Evolutionary conservation across 1,140 invertebrate genomes (phyloP).

Genomic region (Plectrocnemia conspersa): DNA sequence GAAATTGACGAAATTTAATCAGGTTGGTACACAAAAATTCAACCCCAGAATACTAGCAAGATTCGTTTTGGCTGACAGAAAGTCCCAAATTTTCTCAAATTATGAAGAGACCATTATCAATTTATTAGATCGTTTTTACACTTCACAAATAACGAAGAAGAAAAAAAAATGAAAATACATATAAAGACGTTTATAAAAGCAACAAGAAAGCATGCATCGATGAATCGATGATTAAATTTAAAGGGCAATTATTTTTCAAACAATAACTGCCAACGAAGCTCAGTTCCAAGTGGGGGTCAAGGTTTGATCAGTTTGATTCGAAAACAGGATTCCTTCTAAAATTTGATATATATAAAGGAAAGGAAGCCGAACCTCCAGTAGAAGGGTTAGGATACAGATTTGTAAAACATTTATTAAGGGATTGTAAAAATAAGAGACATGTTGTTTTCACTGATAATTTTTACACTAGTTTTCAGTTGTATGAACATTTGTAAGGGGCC

Average conservation of each 20-base stretch:
- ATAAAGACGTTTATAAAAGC: too few relatives aligned
- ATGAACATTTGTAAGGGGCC: slow-evolving; percentile 42
- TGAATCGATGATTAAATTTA: too few relatives aligned
- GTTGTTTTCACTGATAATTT: slow-evolving; percentile 11
- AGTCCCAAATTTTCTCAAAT: too few relatives aligned
- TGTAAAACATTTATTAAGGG: not conserved
- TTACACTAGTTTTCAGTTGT: slow-evolving; percentile 39
- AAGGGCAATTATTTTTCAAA: slow-evolving; percentile 9
- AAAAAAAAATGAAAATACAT: too few relatives aligned
- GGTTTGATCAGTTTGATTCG: slow-evolving; percentile 2
- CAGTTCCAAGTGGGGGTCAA: slow-evolving; percentile 8
- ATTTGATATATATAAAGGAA: slow-evolving; percentile 3
- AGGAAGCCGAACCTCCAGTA: not conserved
- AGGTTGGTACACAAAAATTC: too few relatives aligned
- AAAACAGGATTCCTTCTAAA: slow-evolving; percentile 11
- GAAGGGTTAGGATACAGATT: slow-evolving; percentile 10
- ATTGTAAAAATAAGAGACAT: slow-evolving; percentile 8
- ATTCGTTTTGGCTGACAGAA: too few relatives aligned
- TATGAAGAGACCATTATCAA: too few relatives aligned
- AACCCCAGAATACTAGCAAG: too few relatives aligned
- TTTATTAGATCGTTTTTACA: too few relatives aligned
- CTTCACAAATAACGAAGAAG: too few relatives aligned
- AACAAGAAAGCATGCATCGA: too few relatives aligned
- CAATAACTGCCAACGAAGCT: slow-evolving; percentile 2
- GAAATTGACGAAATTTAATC: too few relatives aligned